These are phyloP conservation scores for Montipora efflorescens DNA, from an alignment of 64 coral and sea anemone genomes.

Conservation along the genomic window DNA sequence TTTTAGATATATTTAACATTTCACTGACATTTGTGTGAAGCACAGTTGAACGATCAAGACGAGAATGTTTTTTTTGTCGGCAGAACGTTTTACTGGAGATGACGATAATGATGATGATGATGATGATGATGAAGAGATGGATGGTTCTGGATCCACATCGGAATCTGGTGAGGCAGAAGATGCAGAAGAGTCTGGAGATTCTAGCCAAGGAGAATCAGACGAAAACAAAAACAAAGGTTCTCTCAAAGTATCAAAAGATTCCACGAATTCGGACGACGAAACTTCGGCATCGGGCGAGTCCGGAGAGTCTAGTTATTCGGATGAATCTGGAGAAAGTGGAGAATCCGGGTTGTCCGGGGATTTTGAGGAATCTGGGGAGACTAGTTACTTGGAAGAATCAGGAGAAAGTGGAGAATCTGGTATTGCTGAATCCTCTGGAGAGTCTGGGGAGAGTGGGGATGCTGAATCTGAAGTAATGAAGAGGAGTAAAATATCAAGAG, in stretches of 20 bases:
- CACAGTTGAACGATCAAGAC: no score
- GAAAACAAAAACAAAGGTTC: slow-evolving; percentile 17
- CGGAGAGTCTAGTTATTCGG: slow-evolving; percentile 30
- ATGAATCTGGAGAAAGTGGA: neutral
- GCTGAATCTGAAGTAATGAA: slow-evolving; percentile 26
- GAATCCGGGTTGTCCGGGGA: slow-evolving; percentile 38
- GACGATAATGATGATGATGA: slow-evolving; percentile 69
- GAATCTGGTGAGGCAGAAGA: slow-evolving; percentile 86
- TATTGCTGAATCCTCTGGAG: slow-evolving; percentile 4
- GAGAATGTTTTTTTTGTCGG: neutral
- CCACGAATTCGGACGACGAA: neutral
- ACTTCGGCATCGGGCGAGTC: neutral
- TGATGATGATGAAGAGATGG: slow-evolving; percentile 85
- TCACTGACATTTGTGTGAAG: no score
- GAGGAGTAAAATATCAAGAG: slow-evolving; percentile 59
- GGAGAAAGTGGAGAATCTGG: slow-evolving; percentile 36
- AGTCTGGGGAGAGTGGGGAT: slow-evolving; percentile 46
- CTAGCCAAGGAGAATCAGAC: slow-evolving; percentile 77
- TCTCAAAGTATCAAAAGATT: neutral
- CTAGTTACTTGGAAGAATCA: slow-evolving; percentile 6
- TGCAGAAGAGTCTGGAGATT: slow-evolving; percentile 83
- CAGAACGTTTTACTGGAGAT: slow-evolving; percentile 14
- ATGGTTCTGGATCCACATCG: slow-evolving; percentile 91
- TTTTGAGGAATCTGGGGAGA: slow-evolving; percentile 24
- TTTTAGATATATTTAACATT: no score